Base-by-base conservation (phyloP, 1,140 invertebrate genomes). In the Manduca sexta region DNA sequence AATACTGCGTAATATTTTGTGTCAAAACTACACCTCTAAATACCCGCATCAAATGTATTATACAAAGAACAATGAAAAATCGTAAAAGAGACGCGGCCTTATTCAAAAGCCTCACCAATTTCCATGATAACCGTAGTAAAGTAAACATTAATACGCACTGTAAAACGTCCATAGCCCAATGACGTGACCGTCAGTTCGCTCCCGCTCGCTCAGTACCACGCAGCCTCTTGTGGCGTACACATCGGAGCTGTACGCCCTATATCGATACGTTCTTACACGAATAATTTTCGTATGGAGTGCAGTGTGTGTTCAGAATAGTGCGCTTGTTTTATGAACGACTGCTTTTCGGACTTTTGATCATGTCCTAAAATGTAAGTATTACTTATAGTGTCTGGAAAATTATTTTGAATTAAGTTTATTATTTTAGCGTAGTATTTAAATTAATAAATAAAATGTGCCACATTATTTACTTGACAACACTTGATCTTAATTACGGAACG, bases 161-260 rank as follows among this genome's bases (percentile, higher is more conserved):
- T 26, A 26, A 26, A 26, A 26, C 63, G 42, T 31, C 52, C 49
- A 14, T 34, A 60, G 56, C 39, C 18, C 17, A 53, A 35, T 55
- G 57, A 68, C 58, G 60, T 57, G 42, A 51, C 57, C 63, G 56
- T 65, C 69, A 64, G 26, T 52, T 53, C 46, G 55, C 60, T 64
- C 60, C 68, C 60, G 61, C 52, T 64, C 65, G 61, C 55, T 75
- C 73, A 80, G 76, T 80, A 71, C 58, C 60, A 72, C 69, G 62
- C 74, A 77, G 76, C 70, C 74, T 77, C 72, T 76, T 52, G 65
- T 30, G n/a, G 64, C 41, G 68, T 62, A 39, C 60, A 60, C 66
- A 58, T 60, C 58, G 69, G 46, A 43, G 50, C 46, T 39, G 51
- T 11, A n/a, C 40, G 26, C 37, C 44, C 43, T 38, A 47, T 41